Conservation (phyloP, 1,140 invertebrate species). For the Drosophila hydei region DNA sequence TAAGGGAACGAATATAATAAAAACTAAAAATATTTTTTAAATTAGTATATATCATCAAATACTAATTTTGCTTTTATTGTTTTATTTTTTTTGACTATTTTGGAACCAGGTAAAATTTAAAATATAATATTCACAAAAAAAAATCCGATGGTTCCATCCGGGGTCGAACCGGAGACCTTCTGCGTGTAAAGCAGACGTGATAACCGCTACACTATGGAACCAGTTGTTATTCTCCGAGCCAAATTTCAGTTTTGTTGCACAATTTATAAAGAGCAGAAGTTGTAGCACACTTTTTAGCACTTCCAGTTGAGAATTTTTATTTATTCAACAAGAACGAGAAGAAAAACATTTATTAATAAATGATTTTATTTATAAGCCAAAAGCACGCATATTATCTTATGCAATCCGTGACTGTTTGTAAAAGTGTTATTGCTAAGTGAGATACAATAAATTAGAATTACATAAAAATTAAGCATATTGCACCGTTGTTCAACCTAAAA, state of each 20-base stretch:
- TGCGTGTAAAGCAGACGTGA: slow-evolving; percentile 88
- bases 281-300: slow-evolving; percentile 31
- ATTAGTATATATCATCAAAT: no score
- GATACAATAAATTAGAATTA: slow-evolving; percentile 54
- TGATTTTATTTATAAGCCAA: slow-evolving; percentile 68
- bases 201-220: slow-evolving; percentile 86
- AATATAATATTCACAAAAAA: not conserved
- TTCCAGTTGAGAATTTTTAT: not conserved
- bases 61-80: slow-evolving; percentile 1
- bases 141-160: slow-evolving; percentile 85
- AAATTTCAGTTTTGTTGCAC: slow-evolving; percentile 57
- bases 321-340: not conserved
- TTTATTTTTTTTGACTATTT: no score
- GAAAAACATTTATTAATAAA: slow-evolving; percentile 25
- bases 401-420: slow-evolving; percentile 50
- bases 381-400: slow-evolving; percentile 54
- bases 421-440: slow-evolving; percentile 53
- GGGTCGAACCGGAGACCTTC: slow-evolving; percentile 88
- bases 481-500: slow-evolving; percentile 71
- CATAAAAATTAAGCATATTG: slow-evolving; percentile 56
- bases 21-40: no score
- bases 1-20: no score
- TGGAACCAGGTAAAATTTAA: not conserved
- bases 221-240: not conserved
- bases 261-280: not conserved